These are phyloP conservation scores for roundworm (Caenorhabditis elegans) DNA, from an alignment of 1,140 invertebrate genomes.

Conservation along the genomic window WBcel235 BX284606.5:15323001-15323500, in stretches of 20 bases:
- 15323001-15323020: constrained; percentile 3
- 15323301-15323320: background rate
- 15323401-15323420: background rate
- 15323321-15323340: background rate
- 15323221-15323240: too few relatives aligned
- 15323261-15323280: background rate
- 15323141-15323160: background rate
- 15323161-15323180: background rate
- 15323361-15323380: background rate
- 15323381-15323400: background rate
- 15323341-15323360: background rate
- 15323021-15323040: background rate
- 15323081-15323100: too few relatives aligned
- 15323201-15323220: background rate
- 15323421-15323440: too few relatives aligned
- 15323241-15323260: background rate
- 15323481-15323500: too few relatives aligned
- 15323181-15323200: constrained; percentile 7
- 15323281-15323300: constrained; percentile 3
- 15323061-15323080: background rate
- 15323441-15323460: too few relatives aligned
- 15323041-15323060: constrained; percentile 19
- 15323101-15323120: background rate
- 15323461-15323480: too few relatives aligned
- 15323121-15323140: background rate